Conservation (phyloP, 2,113 vertebrate species). For the Campylomormyrus numenius region DNA sequence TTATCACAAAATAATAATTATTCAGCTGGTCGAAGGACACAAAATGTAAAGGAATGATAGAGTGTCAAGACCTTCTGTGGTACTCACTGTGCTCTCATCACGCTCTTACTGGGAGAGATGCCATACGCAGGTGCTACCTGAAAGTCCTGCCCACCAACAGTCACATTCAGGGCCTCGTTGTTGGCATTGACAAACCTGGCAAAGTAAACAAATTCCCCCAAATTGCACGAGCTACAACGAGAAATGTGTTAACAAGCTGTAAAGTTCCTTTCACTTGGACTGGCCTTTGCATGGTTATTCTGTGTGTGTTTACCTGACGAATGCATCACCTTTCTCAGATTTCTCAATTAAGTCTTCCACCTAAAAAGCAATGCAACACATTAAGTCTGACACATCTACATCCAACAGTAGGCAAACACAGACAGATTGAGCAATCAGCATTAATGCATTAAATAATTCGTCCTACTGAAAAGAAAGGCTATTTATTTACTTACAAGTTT, state of each 20-base stretch:
- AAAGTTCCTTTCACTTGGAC: not conserved
- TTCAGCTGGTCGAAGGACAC: not conserved
- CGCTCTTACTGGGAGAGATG: constrained; percentile 54
- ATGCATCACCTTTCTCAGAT: constrained; percentile 64
- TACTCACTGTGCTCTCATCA: constrained; percentile 73
- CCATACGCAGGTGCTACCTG: constrained; percentile 44
- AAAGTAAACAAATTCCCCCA: not conserved
- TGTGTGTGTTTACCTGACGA: constrained; percentile 62
- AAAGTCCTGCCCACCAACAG: constrained; percentile 44
- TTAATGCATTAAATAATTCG: not conserved
- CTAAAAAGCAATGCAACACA: constrained; percentile 45
- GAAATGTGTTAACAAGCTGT: constrained; percentile 1
- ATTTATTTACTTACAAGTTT: constrained; percentile 66
- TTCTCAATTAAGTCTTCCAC: constrained; percentile 65
- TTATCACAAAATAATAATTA: not conserved
- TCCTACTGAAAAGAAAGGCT: not conserved
- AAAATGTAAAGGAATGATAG: not conserved
- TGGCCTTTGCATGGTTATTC: not conserved
- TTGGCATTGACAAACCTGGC: constrained; percentile 79
- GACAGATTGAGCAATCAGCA: not conserved
- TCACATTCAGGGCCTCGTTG: constrained; percentile 57
- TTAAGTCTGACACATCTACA: not conserved
- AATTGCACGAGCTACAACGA: not conserved
- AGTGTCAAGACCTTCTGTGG: no score
- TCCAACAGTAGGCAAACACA: not conserved